Evolutionary conservation across 2,888 invertebrate genomes (phyloP).

Genomic region (Drosophila merina): DNA sequence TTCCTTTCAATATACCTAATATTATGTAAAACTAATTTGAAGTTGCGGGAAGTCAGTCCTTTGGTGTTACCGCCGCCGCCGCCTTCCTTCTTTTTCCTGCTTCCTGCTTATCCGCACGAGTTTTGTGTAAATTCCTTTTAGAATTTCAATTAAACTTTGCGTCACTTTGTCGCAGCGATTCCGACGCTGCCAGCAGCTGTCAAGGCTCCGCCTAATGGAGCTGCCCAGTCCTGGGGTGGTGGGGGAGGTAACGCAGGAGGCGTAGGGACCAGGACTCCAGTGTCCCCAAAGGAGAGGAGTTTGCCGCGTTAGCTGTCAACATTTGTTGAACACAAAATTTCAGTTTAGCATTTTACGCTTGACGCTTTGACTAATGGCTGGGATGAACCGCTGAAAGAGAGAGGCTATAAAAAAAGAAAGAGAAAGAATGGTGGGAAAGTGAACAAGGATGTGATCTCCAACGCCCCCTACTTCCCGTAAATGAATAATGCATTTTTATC

Average conservation of each 20-base stretch:
- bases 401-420: not conserved
- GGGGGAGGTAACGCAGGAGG: not conserved
- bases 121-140: constrained; percentile 43
- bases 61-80: constrained; percentile 18
- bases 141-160: constrained; percentile 78
- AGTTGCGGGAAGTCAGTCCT: constrained; percentile 40
- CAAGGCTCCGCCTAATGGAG: constrained; percentile 66
- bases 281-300: constrained; percentile 39
- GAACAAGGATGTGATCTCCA: not conserved
- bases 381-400: constrained; percentile 9
- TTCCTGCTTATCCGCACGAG: constrained; percentile 26
- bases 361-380: constrained; percentile 69
- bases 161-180: constrained; percentile 64
- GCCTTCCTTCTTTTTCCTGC: not conserved
- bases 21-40: constrained; percentile 74
- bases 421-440: not conserved
- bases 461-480: constrained; percentile 24
- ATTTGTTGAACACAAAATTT: constrained; percentile 76
- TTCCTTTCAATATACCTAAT: constrained; percentile 34
- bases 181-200: constrained; percentile 59
- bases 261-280: constrained; percentile 4
- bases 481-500: constrained; percentile 75
- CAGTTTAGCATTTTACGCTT: constrained; percentile 74
- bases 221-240: constrained; percentile 17
- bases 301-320: constrained; percentile 66